Base-by-base conservation (phyloP, 2,113 vertebrate species). In the Bubalus kerabau region DNA sequence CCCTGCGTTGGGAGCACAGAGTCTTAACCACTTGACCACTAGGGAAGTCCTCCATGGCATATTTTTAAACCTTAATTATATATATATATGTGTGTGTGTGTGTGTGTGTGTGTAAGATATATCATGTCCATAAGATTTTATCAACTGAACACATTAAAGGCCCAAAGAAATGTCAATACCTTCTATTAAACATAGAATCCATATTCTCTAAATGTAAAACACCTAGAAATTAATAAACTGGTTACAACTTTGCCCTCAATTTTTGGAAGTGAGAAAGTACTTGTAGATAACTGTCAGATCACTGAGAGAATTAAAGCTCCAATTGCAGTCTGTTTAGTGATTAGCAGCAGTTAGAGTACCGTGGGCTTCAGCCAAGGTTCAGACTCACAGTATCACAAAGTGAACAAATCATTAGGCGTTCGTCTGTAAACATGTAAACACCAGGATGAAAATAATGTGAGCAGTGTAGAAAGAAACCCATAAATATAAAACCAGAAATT, bases 211-310 rank as follows among this genome's bases (percentile, higher is more conserved):
- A 86, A 40, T 21, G 67, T 40, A 71, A 40, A 40, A 71, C 67
- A 62, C 7, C 32, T n/a, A 57, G 24, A 85, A 23, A 62, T 52
- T 57, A 64, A 30, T 40, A 56, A 48, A 43, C 6, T 76, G n/a
- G 4, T 57, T 76, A 82, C 8, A 84, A 57, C 7, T 3, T 64
- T 7, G 43, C 23, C 60, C 26, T 3, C 60, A 64, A 6, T 19
- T 7, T 71, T 87, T 80, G 59, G 36, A 91, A 87, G 78, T 46
- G 52, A 94, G n/a, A 81, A 96, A 54, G 60, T 23, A 74, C 50
- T 92, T 87, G 6, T 40, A 87, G 90, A 52, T 80, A 90, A 80
- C 16, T 67, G 3, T 50, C 62, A 11, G 32, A 84, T 76, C 24
- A 40, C 17, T 94, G 83, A 90, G 30, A 87, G 86, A 92, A 64